Percentiles rank a stretch among this genome's conserved stretches.
phyloP scores from a whole-genome alignment of 2,888 invertebrate genomes.

The Drosophila incognita region DNA sequence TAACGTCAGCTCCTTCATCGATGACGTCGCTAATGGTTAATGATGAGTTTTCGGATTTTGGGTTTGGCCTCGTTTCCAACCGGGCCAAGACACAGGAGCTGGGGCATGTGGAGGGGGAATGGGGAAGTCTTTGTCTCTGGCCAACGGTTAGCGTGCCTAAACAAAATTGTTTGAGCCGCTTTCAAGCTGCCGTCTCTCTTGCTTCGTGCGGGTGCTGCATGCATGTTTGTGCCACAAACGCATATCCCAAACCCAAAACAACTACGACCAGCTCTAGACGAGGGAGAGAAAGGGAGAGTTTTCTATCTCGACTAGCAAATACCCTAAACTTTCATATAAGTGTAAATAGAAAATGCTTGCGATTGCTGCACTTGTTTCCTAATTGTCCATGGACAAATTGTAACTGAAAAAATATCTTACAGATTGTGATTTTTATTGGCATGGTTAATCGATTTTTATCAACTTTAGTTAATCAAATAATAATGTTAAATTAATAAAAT shows the following conservation, averaged over 20 bases:
- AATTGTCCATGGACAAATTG: not conserved
- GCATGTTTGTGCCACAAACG: conserved; percentile 39
- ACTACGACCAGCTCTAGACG: not conserved
- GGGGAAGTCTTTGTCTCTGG: conserved; percentile 18
- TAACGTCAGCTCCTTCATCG: conserved; percentile 52
- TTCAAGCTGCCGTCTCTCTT: conserved; percentile 47
- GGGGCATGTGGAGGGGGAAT: not conserved
- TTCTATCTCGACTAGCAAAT: not conserved
- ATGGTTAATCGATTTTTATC: not conserved
- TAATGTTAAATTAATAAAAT: not conserved
- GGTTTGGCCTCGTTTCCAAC: conserved; percentile 72
- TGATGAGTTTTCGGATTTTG: conserved; percentile 70
- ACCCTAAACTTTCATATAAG: not conserved
- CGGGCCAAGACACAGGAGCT: conserved; percentile 10
- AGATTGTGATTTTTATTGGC: not conserved
- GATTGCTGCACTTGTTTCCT: not conserved
- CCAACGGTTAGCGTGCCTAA: conserved; percentile 68
- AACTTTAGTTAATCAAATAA: too few relatives aligned
- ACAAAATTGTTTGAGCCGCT: conserved; percentile 63
- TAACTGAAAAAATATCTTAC: not conserved
- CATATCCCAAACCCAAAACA: conserved; percentile 35
- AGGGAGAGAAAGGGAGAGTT: not conserved
- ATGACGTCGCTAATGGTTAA: conserved; percentile 79
- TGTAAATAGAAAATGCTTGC: not conserved
- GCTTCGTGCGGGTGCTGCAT: conserved; percentile 48